phyloP scores from a whole-genome alignment of 2,888 invertebrate species.

The Parelbella ahira region DNA sequence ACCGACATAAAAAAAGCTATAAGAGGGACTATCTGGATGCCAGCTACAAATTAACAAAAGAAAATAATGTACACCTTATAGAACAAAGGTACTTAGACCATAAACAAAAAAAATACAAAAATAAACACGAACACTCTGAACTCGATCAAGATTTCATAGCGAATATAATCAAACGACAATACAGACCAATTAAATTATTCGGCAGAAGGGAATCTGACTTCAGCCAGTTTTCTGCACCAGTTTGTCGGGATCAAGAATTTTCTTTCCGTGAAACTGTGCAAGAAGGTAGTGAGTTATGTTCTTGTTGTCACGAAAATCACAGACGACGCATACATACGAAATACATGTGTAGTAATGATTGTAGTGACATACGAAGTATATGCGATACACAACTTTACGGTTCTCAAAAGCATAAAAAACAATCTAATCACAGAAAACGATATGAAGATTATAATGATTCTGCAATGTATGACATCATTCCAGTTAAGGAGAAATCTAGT shows the following conservation, averaged over 20 bases:
- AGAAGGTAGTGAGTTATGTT: constrained; percentile 50
- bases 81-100: constrained; percentile 34
- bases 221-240: constrained; percentile 64
- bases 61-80: constrained; percentile 25
- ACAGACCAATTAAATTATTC: constrained; percentile 58
- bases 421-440: constrained; percentile 37
- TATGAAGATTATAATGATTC: constrained; percentile 53
- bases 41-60: constrained; percentile 33
- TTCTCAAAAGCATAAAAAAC: constrained; percentile 40
- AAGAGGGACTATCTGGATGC: constrained; percentile 33
- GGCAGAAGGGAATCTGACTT: constrained; percentile 51
- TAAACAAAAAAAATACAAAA: constrained; percentile 32
- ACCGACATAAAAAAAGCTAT: constrained; percentile 32
- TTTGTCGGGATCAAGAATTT: constrained; percentile 62
- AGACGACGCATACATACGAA: constrained; percentile 29
- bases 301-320: constrained; percentile 47
- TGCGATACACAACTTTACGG: constrained; percentile 61
- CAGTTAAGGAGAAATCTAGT: constrained; percentile 67
- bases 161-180: constrained; percentile 63
- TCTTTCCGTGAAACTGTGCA: constrained; percentile 39
- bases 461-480: constrained; percentile 59
- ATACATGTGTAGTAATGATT: constrained; percentile 34
- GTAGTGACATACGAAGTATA: constrained; percentile 53
- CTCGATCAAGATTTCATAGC: constrained; percentile 60
- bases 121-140: constrained; percentile 32